These are phyloP conservation scores for Trichonephila inaurata DNA, from an alignment of 1,140 invertebrate genomes.

Conservation along the genomic window DNA sequence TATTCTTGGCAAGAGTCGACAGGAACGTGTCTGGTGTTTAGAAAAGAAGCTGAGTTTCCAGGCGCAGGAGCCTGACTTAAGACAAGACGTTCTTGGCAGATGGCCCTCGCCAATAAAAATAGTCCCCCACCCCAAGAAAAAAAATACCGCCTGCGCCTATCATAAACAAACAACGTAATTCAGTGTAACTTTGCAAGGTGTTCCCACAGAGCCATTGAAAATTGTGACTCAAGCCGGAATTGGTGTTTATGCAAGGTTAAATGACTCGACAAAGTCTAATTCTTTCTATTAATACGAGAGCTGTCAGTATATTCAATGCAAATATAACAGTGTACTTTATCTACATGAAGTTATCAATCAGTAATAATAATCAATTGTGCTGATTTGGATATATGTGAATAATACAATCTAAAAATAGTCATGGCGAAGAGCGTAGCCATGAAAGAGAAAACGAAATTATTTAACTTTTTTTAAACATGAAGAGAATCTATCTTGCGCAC, in stretches of 20 bases:
- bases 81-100: not conserved
- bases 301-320: no score
- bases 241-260: not conserved
- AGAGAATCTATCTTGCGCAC: no score
- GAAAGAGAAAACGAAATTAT: no score
- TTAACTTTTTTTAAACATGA: no score
- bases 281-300: no score
- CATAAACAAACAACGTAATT: slow-evolving; percentile 11
- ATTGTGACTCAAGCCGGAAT: not conserved
- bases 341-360: no score
- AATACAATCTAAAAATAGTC: no score
- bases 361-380: no score
- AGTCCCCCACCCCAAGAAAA: not conserved
- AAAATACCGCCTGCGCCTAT: not conserved
- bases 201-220: not conserved
- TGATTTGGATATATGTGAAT: no score
- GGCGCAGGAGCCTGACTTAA: slow-evolving; percentile 3
- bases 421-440: no score
- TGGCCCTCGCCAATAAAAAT: not conserved
- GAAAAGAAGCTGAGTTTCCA: not conserved
- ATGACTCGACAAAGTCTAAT: not conserved
- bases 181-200: not conserved
- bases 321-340: no score
- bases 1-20: not conserved
- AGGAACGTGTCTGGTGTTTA: not conserved